phyloP scores from a whole-genome alignment of 2,888 invertebrate species.

The Linnaemya vulpina region DNA sequence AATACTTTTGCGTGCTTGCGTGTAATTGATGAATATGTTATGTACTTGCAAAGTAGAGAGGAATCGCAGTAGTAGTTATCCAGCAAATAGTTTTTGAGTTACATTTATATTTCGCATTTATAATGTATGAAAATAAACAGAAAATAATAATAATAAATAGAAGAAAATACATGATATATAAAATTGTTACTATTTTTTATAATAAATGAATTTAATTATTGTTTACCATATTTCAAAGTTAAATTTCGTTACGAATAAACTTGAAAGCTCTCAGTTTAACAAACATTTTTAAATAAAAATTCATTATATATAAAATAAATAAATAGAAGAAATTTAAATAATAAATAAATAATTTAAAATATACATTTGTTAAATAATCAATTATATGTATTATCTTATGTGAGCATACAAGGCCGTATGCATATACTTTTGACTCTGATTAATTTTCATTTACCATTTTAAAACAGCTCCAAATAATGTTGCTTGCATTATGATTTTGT shows the following conservation, averaged over 20 bases:
- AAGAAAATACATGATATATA: conserved; percentile 54
- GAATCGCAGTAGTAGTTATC: conserved; percentile 67
- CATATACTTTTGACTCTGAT: too few species aligned
- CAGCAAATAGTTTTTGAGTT: conserved; percentile 59
- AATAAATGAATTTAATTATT: conserved; percentile 25
- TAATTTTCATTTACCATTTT: too few species aligned
- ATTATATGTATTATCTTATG: neutral
- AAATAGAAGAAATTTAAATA: neutral
- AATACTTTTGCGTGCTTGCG: conserved; percentile 67
- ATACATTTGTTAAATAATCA: neutral
- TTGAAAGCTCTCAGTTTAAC: neutral
- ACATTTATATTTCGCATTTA: conserved; percentile 58
- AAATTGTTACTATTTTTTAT: conserved; percentile 60
- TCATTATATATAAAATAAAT: neutral
- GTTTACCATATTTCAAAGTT: neutral
- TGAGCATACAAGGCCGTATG: neutral
- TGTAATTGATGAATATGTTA: conserved; percentile 67
- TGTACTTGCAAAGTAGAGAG: conserved; percentile 66
- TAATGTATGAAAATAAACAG: conserved; percentile 55
- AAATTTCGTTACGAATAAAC: conserved; percentile 7
- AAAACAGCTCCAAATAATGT: too few species aligned
- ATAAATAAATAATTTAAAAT: neutral
- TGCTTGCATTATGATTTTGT: too few species aligned
- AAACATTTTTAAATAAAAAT: neutral
- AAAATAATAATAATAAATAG: conserved; percentile 59